Evolutionary conservation across 2,113 vertebrate species (phyloP), one percentile per base, ranked within the genome.

Genomic region (Hiodon alosoides): DNA sequence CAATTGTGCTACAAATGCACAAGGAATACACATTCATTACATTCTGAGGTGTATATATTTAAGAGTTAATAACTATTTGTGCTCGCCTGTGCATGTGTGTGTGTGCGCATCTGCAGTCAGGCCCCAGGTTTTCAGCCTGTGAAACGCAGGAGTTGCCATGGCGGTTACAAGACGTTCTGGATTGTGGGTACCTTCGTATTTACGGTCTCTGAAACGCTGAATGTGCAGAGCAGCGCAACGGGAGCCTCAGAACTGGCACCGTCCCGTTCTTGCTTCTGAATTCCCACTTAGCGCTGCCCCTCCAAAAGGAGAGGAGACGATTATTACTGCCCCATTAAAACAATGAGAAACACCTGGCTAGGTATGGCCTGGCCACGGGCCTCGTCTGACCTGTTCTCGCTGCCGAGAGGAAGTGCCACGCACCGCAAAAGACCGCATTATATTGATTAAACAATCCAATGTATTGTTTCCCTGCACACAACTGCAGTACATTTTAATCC

Each of bases 341-440:
- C 78, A 81, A 81, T 79, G 71, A 80, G 66, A 82, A 78, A 82
- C 85, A 86, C 79, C 78, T 83, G 81, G 77, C 48, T 65, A 80
- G 79, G 76, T 79, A 69, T 14, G 66, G 55, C 58, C 72, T 78
- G 71, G 68, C 62, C 11, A 2, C 16, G 4, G 3, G 17, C 50
- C 61, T 46, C 9, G 46, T 31, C 31, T 11, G 9, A 62, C 10
- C 4, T 52, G 52, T 47, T 67, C 46, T 51, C 48, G 52, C 5
- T 17, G 51, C 16, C 46, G 47, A 59, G 6, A 16, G 66, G 47
- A 59, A 57, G 51, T 10, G 51, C 57, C 55, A 67, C 60, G 62
- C 75, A 47, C 64, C 78, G 74, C 6, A 71, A 58, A 47, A 57
- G 58, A 50, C 64, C 14, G 48, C 58, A 61, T 17, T 65, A 47